Evolutionary conservation across 2,797 vertebrate species (phyloP).

Genomic region (Tapera naevia): DNA sequence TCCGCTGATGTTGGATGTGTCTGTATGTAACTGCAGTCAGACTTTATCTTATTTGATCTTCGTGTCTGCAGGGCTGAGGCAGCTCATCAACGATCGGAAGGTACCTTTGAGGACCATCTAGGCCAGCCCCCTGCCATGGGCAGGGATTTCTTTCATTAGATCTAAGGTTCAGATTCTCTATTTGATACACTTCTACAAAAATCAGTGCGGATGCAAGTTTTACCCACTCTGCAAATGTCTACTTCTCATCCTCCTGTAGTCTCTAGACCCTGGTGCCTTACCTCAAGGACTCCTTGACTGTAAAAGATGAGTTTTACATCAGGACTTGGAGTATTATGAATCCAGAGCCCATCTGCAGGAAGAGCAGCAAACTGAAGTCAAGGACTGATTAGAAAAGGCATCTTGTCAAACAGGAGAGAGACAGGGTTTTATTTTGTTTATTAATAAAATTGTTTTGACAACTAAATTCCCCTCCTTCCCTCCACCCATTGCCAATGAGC

Average conservation of each 20-base stretch:
- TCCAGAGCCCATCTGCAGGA: background rate
- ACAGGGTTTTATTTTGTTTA: background rate
- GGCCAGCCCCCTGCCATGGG: fast-evolving
- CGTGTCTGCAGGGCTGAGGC: fast-evolving
- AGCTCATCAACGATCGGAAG: background rate
- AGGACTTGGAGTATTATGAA: background rate
- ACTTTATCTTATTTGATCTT: background rate
- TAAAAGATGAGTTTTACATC: background rate
- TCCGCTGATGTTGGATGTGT: background rate
- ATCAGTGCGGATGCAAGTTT: background rate
- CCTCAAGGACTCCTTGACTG: background rate
- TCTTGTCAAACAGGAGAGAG: background rate
- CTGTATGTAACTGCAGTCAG: background rate
- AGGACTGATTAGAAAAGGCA: background rate
- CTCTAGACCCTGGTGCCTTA: background rate
- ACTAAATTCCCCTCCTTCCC: background rate
- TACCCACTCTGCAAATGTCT: background rate
- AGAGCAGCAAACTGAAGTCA: background rate
- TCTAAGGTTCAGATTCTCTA: background rate
- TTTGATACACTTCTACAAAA: background rate
- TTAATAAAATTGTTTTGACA: background rate
- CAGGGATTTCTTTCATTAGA: background rate
- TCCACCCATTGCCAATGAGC: background rate
- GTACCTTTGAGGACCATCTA: background rate
- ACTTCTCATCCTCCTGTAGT: background rate